Base-by-base conservation (phyloP, 2,888 invertebrate genomes). In the Phortica magna region DNA sequence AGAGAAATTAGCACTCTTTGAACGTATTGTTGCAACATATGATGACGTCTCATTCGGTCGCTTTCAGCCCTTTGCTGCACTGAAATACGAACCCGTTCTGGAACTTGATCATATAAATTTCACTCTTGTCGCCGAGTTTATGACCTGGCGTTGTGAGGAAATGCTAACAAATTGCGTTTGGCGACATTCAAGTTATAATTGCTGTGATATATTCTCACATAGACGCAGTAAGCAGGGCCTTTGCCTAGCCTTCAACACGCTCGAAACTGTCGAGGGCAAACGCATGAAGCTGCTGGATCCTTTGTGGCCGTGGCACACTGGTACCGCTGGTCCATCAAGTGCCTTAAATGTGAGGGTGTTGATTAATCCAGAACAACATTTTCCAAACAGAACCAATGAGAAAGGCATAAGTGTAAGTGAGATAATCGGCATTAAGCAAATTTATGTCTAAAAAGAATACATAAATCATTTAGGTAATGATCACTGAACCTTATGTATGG, bases 191-290 rank as follows among this genome's bases (percentile, higher is more conserved):
- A 74, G 85, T 12, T 83, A 91, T 57, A 84, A 92, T 41, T 93
- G 93, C 79, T 93, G 93, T 80, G 90, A 92, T 12, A 88, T 92
- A 43, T 93, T 93, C 78, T 90, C 91, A 7, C 84, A 89, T 65
- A 91, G 92, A 53, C 91, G 89, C 78, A 92, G 92, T 42, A 92
- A 93, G 79, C 90, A 90, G 76, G 93, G 93, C 0, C 83, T 92
- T 10, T 93, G 93, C 77, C 92, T 92, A 89, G 85, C 93, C 0
- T 93, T 93, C 81, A 93, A 93, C 84, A 91, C 93, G 0, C 85
- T 91, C 12, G 88, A 91, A 59, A 89, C 88, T 1, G 83, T 78
- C 0, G 87, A 86, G 10, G 89, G 87, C 1, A 82, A 79, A 19
- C 82, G 80, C 6, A 87, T 80, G 83, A 80, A 84, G 53, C 76